Evolutionary conservation across 1,140 invertebrate genomes (phyloP), one percentile per base, ranked within the genome.

Genomic region (Apis florea): DNA sequence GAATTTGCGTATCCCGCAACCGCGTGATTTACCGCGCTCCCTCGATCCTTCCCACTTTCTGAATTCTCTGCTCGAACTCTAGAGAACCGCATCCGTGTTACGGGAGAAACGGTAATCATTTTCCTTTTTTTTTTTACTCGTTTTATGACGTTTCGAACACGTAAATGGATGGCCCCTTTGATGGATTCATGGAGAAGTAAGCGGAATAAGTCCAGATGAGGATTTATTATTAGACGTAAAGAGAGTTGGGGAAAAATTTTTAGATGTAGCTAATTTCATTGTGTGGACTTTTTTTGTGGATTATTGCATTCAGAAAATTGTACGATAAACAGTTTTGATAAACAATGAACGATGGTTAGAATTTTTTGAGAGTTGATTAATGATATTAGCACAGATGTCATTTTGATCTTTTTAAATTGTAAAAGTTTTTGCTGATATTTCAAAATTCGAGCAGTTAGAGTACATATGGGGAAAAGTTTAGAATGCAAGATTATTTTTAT

Each of bases 131-230:
- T 69, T 54, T 24, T 13, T 21, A 40, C 5, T 1, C 53, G 54
- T 58, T 72, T 72, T 58, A 72, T 58, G 69, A 54, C 69, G 47
- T 53, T 53, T 53, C 24, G 11, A 47, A 53, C n/a, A n/a, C 49
- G 21, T 19, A 53, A 49, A 69, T 53, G 47, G 68, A 21, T 69
- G 68, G 19, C 21, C 13, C 31, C 13, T 40, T 40, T 58, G 70
- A 58, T 26, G 54, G 54, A 58, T 72, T 72, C 54, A 72, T 13
- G 54, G 70, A 21, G 70, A 56, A 19, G 19, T 11, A 10, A 72
- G 26, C 21, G 51, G 24, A 71, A 54, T 26, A 24, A 26, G 26
- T 54, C 8, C 17, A 15, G 13, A 15, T 10, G 17, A 26, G 26
- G 61, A 63, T 63, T 63, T 63, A 61, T 61, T 59, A 63, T 63